Percentiles rank a stretch among this genome's conserved stretches.
Evolutionary conservation across 2,888 invertebrate species (phyloP).

Genomic region (Tetrapedia diversipes): DNA sequence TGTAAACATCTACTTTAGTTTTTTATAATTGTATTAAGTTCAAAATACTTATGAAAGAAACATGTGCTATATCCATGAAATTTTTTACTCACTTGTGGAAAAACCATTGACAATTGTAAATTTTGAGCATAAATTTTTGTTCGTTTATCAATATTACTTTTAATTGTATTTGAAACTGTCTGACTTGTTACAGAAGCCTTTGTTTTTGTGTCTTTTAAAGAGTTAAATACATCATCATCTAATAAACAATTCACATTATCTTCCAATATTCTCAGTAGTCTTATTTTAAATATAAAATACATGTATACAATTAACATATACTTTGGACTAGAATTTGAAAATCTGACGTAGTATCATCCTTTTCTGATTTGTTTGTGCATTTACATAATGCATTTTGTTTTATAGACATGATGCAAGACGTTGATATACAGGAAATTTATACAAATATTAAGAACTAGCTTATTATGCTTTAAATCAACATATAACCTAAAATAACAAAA

Average conservation of each 20-base stretch:
- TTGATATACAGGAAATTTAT: constrained; percentile 11
- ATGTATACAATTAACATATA: not conserved
- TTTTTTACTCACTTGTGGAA: constrained; percentile 58
- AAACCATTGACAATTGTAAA: constrained; percentile 44
- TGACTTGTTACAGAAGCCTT: not conserved
- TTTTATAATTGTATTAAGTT: not conserved
- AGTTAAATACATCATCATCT: not conserved
- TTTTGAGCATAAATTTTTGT: constrained; percentile 35
- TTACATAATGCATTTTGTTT: not conserved
- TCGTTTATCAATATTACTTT: not conserved
- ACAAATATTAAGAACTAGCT: not conserved
- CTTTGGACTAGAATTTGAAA: not conserved
- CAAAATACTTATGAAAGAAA: not conserved
- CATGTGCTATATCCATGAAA: not conserved
- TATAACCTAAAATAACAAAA: constrained; percentile 14
- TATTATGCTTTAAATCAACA: constrained; percentile 1
- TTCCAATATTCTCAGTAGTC: not conserved
- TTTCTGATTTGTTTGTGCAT: not conserved
- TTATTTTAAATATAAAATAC: not conserved
- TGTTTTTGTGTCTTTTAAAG: not conserved
- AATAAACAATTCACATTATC: constrained; percentile 1
- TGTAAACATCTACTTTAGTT: constrained; percentile 45
- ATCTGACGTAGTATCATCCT: not conserved
- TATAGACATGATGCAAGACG: constrained; percentile 2
- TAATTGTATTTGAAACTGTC: not conserved